These are phyloP conservation scores for Colossoma macropomum DNA, from an alignment of 2,113 vertebrate genomes.

Conservation along the genomic window DNA sequence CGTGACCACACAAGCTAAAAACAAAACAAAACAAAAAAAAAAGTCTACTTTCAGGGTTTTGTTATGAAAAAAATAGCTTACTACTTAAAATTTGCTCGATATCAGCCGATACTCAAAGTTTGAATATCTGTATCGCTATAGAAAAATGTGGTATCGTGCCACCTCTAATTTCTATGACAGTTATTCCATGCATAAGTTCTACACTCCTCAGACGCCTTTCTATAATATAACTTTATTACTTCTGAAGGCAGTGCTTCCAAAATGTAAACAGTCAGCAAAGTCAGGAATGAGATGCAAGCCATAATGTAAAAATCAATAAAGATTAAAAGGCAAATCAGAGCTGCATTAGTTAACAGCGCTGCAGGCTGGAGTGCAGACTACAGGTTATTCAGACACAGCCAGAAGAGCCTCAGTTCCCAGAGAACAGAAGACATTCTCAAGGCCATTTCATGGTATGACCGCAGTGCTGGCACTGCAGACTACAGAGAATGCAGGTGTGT, in stretches of 20 bases:
- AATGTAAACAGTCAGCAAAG: conserved; percentile 30
- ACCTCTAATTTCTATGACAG: not conserved
- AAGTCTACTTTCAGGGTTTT: too few species aligned
- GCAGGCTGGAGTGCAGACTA: not conserved
- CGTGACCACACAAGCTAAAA: too few species aligned
- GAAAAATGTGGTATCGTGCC: too few species aligned
- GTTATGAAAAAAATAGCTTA: too few species aligned
- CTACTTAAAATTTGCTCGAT: too few species aligned
- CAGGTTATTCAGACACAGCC: not conserved
- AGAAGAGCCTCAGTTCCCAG: not conserved
- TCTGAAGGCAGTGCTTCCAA: conserved; percentile 6
- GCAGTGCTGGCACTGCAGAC: conserved; percentile 19
- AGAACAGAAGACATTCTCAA: not conserved
- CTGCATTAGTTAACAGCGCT: conserved; percentile 24
- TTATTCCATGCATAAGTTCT: not conserved
- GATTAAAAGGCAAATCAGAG: conserved; percentile 7
- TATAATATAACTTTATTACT: conserved; percentile 29
- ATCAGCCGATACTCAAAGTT: too few species aligned
- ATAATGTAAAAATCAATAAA: conserved; percentile 41
- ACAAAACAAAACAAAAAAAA: too few species aligned
- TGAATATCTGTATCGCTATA: too few species aligned
- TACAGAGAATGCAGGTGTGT: not conserved
- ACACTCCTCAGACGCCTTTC: not conserved
- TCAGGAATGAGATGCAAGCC: not conserved
- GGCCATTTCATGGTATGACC: not conserved